These are phyloP conservation scores for Callyntrura guangdongensis DNA, from an alignment of 2,888 invertebrate genomes.

Conservation along the genomic window DNA sequence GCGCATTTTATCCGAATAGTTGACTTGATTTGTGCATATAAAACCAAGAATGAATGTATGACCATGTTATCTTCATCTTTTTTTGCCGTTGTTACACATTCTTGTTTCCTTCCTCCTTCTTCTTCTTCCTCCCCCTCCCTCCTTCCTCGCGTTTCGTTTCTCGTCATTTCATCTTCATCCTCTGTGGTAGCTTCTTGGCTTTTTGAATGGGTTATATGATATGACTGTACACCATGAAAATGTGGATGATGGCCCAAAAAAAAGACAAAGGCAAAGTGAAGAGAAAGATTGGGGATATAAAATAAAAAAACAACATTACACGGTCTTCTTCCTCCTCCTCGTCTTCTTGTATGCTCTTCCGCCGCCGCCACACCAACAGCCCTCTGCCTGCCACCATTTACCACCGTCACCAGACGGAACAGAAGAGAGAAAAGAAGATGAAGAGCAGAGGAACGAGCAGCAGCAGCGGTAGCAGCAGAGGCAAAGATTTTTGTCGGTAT, in stretches of 20 bases:
- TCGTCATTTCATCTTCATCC: constrained; percentile 24
- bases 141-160: constrained; percentile 24
- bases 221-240: not conserved
- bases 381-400: not conserved
- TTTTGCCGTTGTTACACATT: constrained; percentile 46
- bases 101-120: not conserved
- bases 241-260: constrained; percentile 24
- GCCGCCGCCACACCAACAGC: not conserved
- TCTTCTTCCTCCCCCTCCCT: not conserved
- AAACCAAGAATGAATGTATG: constrained; percentile 17
- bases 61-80: not conserved
- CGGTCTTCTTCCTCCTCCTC: constrained; percentile 45
- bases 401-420: not conserved
- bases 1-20: constrained; percentile 21
- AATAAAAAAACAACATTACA: constrained; percentile 47
- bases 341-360: not conserved
- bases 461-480: not conserved
- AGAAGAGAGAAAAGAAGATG: constrained; percentile 18
- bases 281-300: constrained; percentile 22
- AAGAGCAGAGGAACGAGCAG: constrained; percentile 9
- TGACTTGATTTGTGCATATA: not conserved
- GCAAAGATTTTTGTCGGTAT: constrained; percentile 42
- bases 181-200: not conserved
- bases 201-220: not conserved
- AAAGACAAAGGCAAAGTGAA: constrained; percentile 18